Evolutionary conservation across 2,797 vertebrate species (phyloP), one percentile per base, ranked within the genome.

Genomic region (Myotis planiceps): DNA sequence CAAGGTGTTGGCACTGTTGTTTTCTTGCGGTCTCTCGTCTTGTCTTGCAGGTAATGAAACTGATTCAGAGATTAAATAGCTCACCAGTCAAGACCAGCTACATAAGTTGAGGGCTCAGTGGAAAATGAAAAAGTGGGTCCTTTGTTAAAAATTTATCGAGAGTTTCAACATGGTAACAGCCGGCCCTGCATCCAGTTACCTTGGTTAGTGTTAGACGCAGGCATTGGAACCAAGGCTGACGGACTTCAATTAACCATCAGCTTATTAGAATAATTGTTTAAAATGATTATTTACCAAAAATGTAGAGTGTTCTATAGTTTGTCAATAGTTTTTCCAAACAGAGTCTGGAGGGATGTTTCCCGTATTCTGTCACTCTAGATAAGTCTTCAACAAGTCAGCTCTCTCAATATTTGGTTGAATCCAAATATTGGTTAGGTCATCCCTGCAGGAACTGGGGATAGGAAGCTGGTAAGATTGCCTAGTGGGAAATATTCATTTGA

Each of bases 151-250:
- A 88, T 45, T 63, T 6, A 65, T 32, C 21, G 72, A 34, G 19
- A 82, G 75, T 89, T 75, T 53, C n/a, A 83, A 39, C 37, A 58
- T 29, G 16, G 23, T 1, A 14, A 71, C 53, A 55, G 53, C 23
- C 12, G 5, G 16, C 1, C 6, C 9, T 79, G 60, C 5, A 37
- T 3, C 14, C 1, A 6, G 18, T 29, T 29, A 58, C 0, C 0
- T 42, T 19, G 0, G 51, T 51, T 27, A 37, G 19, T 16, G 21
- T 32, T n/a, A 69, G 32, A 82, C 15, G 21, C 19, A 65, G 37
- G 21, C 7, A 4, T 63, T 34, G 6, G 15, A 69, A 29, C 5
- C 72, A 53, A 16, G 1, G 2, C 19, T 51, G 7, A 23, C 37
- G 25, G 7, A 63, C 53, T 39, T 49, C 19, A 68, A 45, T 53